Percentiles rank a stretch among this genome's conserved stretches.
Conservation (phyloP, 2,888 invertebrate genomes). For the Sesia bembeciformis region DNA sequence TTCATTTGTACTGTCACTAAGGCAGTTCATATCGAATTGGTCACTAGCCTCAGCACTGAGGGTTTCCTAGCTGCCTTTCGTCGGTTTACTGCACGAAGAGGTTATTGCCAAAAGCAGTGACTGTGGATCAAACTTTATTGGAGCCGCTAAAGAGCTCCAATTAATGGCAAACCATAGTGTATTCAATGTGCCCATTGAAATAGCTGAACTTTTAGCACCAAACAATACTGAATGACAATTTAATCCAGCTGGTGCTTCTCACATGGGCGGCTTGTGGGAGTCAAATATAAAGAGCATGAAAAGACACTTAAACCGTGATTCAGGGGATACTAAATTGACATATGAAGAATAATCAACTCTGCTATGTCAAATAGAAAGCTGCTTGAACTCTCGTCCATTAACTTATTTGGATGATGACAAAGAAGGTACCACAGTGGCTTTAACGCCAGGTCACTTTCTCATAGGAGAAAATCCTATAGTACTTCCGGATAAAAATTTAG, state of each 20-base stretch:
- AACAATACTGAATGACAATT: conserved; percentile 16
- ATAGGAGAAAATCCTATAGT: background rate
- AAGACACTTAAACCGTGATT: conserved; percentile 9
- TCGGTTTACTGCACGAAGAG: too few species aligned
- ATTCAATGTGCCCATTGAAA: background rate
- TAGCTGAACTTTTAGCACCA: conserved; percentile 2
- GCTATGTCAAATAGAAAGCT: conserved; percentile 3
- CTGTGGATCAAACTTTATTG: conserved; percentile 12
- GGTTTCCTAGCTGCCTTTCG: too few species aligned
- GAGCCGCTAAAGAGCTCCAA: conserved; percentile 11
- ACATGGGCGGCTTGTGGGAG: conserved; percentile 17
- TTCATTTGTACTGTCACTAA: too few species aligned
- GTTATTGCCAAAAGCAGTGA: too few species aligned
- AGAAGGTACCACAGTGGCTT: background rate
- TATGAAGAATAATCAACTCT: conserved; percentile 9
- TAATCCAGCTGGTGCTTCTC: conserved; percentile 11
- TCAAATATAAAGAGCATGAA: conserved; percentile 14
- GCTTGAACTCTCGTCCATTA: background rate
- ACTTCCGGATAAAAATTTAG: background rate
- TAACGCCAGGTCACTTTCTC: background rate
- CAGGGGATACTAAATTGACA: conserved; percentile 6
- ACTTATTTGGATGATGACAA: background rate
- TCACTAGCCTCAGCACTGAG: too few species aligned
- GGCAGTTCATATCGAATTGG: too few species aligned
- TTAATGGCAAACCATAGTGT: background rate